Conservation (phyloP, 2,797 vertebrate genomes). For the Rallus crepitans region DNA sequence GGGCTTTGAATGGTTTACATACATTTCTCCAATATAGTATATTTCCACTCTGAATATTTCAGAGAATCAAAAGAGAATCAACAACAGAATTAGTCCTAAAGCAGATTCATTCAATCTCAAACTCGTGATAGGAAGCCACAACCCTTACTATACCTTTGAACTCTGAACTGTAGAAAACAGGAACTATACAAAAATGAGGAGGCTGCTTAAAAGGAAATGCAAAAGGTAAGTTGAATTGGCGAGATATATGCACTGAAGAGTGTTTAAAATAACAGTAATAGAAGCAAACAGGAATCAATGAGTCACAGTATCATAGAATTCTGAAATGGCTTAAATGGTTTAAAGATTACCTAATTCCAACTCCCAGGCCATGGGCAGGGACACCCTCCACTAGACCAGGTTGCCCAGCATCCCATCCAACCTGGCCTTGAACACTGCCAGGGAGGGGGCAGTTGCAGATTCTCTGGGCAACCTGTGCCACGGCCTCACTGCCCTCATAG, state of each 20-base stretch:
- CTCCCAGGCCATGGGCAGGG: no score
- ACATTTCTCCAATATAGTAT: background rate
- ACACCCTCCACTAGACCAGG: no score
- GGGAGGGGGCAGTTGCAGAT: no score
- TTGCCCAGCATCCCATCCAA: no score
- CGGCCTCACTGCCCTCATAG: no score
- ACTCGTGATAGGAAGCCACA: background rate
- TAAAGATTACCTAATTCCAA: no score
- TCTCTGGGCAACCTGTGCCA: no score
- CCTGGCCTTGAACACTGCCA: no score
- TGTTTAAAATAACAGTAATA: background rate
- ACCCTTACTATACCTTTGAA: background rate
- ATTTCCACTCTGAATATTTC: background rate
- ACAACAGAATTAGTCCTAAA: background rate
- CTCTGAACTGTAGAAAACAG: background rate
- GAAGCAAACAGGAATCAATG: background rate
- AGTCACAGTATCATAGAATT: no score
- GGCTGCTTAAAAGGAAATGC: background rate
- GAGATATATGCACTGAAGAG: background rate
- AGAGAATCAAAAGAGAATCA: background rate
- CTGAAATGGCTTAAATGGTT: no score
- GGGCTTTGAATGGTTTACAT: background rate
- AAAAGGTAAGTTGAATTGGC: background rate
- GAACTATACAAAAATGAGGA: background rate
- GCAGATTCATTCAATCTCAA: background rate